Base-by-base conservation (phyloP, 2,888 invertebrate species). In the Amphipoea lucens region DNA sequence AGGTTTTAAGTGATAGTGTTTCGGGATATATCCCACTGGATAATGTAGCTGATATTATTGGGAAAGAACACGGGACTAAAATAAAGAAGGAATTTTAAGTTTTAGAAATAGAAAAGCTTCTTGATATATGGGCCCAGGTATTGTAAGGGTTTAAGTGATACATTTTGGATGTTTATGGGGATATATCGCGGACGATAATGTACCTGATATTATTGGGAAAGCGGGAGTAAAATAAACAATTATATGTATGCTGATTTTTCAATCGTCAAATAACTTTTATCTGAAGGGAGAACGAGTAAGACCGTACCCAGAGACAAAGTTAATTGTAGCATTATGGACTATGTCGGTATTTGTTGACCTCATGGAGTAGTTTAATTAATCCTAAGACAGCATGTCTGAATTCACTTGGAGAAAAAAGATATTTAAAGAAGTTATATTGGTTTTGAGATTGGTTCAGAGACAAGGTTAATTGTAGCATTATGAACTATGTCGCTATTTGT, bases 61-160 rank as follows among this genome's bases (percentile, higher is more conserved):
- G 7, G 0, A 48, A 75, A 65, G 17, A 66, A 40, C 60, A 6
- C n/a, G 62, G 20, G 4, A 62, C 54, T 40, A 69, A 70, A 83
- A 82, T 82, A 40, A 40, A 80, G 14, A 29, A 14, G 7, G 23
- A 29, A 68, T 60, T 51, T 3, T 54, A 67, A 7, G 17, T 17
- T 12, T 69, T 12, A 17, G 17, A 5, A 23, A 14, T 7, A 14
- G 9, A 29, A 51, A 42, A 42, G 12, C 2, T 54, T 9, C 9
- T 29, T n/a, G 12, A 17, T 60, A 85, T 90, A 40, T 89, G 79
- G 87, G n/a, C 57, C 66, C 62, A 65, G 29, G 81, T 76, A 84
- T 86, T 83, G 73, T 79, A 78, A 75, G 76, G 76, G 60, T 83
- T 57, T 84, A 84, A 84, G 83, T 83, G 81, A 84, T 88, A 80